Evolutionary conservation across 2,888 invertebrate genomes (phyloP).

Genomic region (Melolontha melolontha): DNA sequence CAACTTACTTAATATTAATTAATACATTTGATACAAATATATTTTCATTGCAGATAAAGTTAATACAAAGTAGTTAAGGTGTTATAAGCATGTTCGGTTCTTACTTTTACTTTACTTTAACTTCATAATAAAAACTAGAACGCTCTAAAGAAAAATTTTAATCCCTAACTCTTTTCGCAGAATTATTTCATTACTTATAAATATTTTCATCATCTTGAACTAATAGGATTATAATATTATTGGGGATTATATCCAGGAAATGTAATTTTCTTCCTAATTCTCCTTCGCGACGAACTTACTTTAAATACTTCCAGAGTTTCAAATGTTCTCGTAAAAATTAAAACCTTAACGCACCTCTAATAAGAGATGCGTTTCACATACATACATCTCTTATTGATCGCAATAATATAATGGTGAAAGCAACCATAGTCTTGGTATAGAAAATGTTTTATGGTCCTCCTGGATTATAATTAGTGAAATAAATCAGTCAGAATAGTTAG

Average conservation of each 20-base stretch:
- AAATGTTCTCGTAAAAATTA: too few relatives aligned
- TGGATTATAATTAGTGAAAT: constrained; percentile 27
- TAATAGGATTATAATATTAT: constrained; percentile 35
- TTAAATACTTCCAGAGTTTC: too few relatives aligned
- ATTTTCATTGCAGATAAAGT: too few relatives aligned
- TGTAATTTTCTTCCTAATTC: constrained; percentile 16
- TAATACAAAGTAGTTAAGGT: too few relatives aligned
- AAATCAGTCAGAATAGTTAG: constrained; percentile 24
- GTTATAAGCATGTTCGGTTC: too few relatives aligned
- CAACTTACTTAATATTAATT: too few relatives aligned
- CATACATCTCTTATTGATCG: too few relatives aligned
- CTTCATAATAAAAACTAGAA: not conserved
- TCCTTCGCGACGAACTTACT: not conserved
- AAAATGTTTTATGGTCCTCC: constrained; percentile 13
- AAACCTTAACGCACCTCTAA: too few relatives aligned
- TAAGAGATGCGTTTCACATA: too few relatives aligned
- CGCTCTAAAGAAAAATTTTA: constrained; percentile 4
- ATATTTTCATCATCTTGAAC: not conserved
- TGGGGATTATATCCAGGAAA: constrained; percentile 8
- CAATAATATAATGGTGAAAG: too few relatives aligned
- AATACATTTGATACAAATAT: too few relatives aligned
- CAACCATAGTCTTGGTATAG: not conserved
- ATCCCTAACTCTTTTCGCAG: not conserved
- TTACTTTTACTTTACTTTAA: too few relatives aligned
- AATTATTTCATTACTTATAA: constrained; percentile 25